Evolutionary conservation across 2,888 invertebrate genomes (phyloP).

Genomic region (Eupeodes latifasciatus): DNA sequence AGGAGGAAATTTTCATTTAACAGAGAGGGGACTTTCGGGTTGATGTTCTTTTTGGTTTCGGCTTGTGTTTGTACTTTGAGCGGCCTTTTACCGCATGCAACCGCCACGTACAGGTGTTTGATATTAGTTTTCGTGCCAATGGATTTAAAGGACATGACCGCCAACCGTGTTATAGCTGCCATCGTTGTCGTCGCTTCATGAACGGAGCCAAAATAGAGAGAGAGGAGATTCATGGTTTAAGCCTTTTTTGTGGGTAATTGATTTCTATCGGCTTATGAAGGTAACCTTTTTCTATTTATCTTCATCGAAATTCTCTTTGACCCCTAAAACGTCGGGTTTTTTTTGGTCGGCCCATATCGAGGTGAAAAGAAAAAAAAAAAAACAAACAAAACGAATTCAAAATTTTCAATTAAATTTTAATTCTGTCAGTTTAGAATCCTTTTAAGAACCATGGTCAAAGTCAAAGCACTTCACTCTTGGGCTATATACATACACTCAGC

Average conservation of each 20-base stretch:
- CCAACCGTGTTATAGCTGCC: background rate
- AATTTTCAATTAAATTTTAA: slow-evolving; percentile 64
- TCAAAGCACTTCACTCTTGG: slow-evolving; percentile 47
- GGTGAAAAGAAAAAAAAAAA: background rate
- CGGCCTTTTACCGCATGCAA: slow-evolving; percentile 23
- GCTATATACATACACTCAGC: background rate
- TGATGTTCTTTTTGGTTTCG: slow-evolving; percentile 25
- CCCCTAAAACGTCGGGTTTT: slow-evolving; percentile 8
- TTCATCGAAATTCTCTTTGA: background rate
- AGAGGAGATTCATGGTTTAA: background rate
- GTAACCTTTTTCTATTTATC: slow-evolving; percentile 20
- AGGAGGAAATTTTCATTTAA: slow-evolving; percentile 61
- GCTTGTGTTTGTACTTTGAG: slow-evolving; percentile 32
- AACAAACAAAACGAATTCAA: slow-evolving; percentile 5
- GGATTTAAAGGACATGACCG: slow-evolving; percentile 32
- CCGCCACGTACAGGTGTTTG: slow-evolving; percentile 43
- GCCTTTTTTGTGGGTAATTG: slow-evolving; percentile 21
- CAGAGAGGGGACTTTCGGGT: slow-evolving; percentile 9
- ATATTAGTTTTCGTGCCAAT: slow-evolving; percentile 39
- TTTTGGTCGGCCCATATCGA: background rate
- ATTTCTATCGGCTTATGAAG: slow-evolving; percentile 1
- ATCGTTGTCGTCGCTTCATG: background rate
- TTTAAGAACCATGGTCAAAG: slow-evolving; percentile 64
- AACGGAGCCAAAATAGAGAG: background rate
- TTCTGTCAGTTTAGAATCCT: slow-evolving; percentile 50